A percentile compares a stretch with the other conserved stretches of the same genome.
Evolutionary conservation across 2,113 vertebrate species (phyloP).

Genomic region (Mystacornis crossleyi): DNA sequence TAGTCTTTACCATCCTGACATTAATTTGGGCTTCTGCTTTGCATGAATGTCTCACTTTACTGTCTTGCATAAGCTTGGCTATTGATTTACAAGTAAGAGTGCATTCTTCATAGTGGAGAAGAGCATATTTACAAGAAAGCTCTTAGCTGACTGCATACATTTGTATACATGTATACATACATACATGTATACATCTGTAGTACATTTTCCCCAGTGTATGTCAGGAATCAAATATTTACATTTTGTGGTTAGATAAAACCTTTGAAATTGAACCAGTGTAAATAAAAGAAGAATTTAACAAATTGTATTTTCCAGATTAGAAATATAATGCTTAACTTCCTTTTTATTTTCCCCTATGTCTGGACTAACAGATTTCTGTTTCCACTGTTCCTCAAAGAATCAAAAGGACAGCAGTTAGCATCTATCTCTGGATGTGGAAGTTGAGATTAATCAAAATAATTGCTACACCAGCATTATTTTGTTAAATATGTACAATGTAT

Average conservation of each 20-base stretch:
- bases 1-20: not conserved
- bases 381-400: not conserved
- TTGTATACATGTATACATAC: too few relatives aligned
- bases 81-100: not conserved
- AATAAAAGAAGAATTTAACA: not conserved
- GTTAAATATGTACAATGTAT: not conserved
- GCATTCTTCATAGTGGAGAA: not conserved
- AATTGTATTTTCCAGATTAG: not conserved
- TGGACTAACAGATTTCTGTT: not conserved
- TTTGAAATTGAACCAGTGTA: not conserved
- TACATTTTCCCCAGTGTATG: not conserved
- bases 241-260: not conserved
- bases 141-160: not conserved
- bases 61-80: not conserved
- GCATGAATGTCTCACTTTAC: not conserved
- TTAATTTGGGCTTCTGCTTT: slow-evolving; percentile 7
- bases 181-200: too few relatives aligned
- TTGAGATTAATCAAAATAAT: not conserved
- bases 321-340: not conserved
- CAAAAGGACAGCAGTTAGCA: not conserved
- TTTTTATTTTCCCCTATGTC: not conserved
- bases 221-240: not conserved
- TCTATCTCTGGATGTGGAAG: not conserved
- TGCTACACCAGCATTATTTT: not conserved
- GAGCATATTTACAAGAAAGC: not conserved